Evolutionary conservation across 23 tunicate genomes (phyloP).

Genomic region (Styela plicata): DNA sequence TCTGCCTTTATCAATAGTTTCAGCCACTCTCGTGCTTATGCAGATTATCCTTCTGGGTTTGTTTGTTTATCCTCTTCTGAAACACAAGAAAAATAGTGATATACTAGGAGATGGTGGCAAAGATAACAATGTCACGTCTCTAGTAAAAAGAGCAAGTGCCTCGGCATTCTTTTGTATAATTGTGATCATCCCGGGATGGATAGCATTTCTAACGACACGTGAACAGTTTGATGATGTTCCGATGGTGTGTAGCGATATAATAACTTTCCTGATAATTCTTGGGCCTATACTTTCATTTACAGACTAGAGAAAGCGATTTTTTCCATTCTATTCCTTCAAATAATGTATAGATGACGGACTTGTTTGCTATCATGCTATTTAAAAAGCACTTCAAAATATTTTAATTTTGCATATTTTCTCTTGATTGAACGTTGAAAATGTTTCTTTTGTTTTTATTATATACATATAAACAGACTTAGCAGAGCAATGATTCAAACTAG

Average conservation of each 20-base stretch:
- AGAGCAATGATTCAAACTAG: no score
- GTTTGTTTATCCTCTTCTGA: background rate
- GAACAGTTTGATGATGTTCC: background rate
- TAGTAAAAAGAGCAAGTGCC: background rate
- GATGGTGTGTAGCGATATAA: background rate
- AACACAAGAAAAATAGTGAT: background rate
- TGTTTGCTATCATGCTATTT: no score
- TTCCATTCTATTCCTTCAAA: no score
- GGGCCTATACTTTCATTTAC: no score
- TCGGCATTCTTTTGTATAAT: background rate
- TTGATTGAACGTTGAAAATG: no score
- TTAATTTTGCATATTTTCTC: no score
- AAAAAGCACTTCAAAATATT: no score
- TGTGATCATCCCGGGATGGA: background rate
- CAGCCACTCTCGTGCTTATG: background rate
- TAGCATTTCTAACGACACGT: background rate
- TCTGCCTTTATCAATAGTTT: background rate
- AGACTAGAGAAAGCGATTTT: no score
- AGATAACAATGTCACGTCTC: background rate
- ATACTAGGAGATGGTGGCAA: background rate
- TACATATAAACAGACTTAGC: no score
- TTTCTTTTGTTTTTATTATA: no score
- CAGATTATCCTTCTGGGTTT: background rate
- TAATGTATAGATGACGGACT: no score
- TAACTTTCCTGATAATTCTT: no score